phyloP scores from a whole-genome alignment of 2,888 invertebrate species.

The Orthosia cruda region DNA sequence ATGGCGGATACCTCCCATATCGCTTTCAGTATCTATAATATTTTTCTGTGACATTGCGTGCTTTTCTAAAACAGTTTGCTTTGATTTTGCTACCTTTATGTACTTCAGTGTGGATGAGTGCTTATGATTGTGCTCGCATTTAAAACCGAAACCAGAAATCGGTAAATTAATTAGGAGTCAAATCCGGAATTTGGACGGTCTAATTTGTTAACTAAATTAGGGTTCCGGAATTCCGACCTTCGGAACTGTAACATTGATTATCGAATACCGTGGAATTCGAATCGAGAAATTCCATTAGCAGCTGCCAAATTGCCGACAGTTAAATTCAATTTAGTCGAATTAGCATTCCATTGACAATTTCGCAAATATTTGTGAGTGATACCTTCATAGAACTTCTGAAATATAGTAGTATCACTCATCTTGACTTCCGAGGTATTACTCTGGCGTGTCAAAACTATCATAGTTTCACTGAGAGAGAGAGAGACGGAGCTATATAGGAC shows the following conservation, averaged over 20 bases:
- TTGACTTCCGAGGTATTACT: no score
- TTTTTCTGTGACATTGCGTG: slow-evolving; percentile 54
- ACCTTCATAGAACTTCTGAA: neutral
- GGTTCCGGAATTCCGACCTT: slow-evolving; percentile 4
- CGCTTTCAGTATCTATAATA: neutral
- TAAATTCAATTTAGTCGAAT: slow-evolving; percentile 20
- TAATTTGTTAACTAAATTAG: slow-evolving; percentile 24
- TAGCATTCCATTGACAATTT: slow-evolving; percentile 7
- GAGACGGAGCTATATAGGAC: no score
- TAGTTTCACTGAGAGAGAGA: no score
- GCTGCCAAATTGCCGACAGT: slow-evolving; percentile 12
- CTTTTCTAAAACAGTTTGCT: slow-evolving; percentile 63
- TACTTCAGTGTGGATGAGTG: slow-evolving; percentile 76
- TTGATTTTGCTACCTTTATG: slow-evolving; percentile 53
- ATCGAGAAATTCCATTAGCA: slow-evolving; percentile 21
- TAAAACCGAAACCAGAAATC: slow-evolving; percentile 7
- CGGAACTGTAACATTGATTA: slow-evolving; percentile 10
- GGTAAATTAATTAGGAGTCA: slow-evolving; percentile 11
- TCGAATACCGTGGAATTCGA: slow-evolving; percentile 33
- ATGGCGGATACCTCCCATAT: slow-evolving; percentile 28
- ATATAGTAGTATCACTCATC: slow-evolving; percentile 1
- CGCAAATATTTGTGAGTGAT: slow-evolving; percentile 18
- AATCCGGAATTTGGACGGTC: neutral
- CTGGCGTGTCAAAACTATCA: no score
- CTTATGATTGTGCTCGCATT: slow-evolving; percentile 71